Evolutionary conservation across 2,113 vertebrate species (phyloP), one percentile per base, ranked within the genome.

Genomic region (Pelmatolapia mariae): DNA sequence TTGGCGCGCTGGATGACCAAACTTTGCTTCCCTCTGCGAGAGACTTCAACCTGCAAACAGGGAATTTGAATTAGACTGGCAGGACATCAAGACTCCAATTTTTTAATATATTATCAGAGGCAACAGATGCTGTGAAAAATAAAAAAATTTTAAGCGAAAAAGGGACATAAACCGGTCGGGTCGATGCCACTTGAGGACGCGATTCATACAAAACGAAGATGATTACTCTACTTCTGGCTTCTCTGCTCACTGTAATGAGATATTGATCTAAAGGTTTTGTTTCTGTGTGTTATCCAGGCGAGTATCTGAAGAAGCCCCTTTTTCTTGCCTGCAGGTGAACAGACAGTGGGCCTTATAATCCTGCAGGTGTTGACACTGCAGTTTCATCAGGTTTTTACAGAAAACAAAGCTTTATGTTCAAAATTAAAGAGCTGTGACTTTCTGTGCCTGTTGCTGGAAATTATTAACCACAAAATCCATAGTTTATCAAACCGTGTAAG

Each of bases 1-100:
- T 98, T 31, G 98, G 98, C 10, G 98, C 97, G 1, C 98, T 98
- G 56, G 97, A 98, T 0, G 98, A 98, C 97, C 97, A 98, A 88
- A 98, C 97, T 91, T 98, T 98, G 90, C 95, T 93, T 15, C 97
- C 98, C 52, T 98, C 97, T 2, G 97, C 96, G 5, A 98, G 96
- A 3, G 97, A 95, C 89, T 98, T 98, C 92, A 98, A 92, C 95
- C 97, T 98, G 92, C 6, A 91, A 71, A 15, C 43, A 85, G 22
- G 85, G 13, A 83, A 31, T 36, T 10, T 6, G 24, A 76, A 81
- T 12, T 24, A 63, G 0, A 10, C 4, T 50, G 1, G 7, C 13
- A 52, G 11, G 15, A 40, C 16, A 57, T 13, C 31, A 57, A 16
- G 38, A 50, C 22, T 19, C 52, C 43, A 31, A 29, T 10, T 79